A percentile compares a stretch with the other conserved stretches of the same genome.
These are phyloP conservation scores for Xerus rutilus DNA, from an alignment of 2,797 vertebrate species.

Conservation along the genomic window DNA sequence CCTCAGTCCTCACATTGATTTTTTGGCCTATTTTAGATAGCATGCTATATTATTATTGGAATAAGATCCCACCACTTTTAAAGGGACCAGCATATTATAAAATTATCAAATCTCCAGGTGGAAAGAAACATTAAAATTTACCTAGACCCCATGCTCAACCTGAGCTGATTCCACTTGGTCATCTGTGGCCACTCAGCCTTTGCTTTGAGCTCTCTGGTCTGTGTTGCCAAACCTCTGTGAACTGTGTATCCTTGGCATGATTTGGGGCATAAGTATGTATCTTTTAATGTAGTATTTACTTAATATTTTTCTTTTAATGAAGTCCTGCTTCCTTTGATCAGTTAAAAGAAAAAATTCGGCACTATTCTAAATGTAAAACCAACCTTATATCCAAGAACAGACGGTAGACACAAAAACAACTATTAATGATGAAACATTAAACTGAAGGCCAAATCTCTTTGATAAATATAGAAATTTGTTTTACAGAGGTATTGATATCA, in stretches of 20 bases:
- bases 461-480: constrained; percentile 15
- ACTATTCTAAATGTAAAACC: neutral
- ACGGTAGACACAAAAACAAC: neutral
- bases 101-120: neutral
- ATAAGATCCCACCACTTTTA: neutral
- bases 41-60: neutral
- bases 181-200: neutral
- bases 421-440: neutral
- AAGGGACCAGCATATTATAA: neutral
- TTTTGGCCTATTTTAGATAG: neutral
- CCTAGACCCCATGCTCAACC: neutral
- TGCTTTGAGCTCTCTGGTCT: neutral
- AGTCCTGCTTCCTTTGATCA: neutral
- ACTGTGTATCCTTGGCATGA: neutral
- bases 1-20: neutral
- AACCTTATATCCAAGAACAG: neutral
- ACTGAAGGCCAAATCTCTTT: neutral
- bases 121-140: neutral
- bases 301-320: neutral
- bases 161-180: neutral
- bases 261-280: neutral
- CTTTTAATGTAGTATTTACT: constrained; percentile 16
- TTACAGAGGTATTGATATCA: neutral
- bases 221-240: neutral
- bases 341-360: neutral